Percentiles rank a stretch among this genome's conserved stretches.
These are phyloP conservation scores for Platycnemis pennipes DNA, from an alignment of 2,888 invertebrate genomes.

Conservation along the genomic window DNA sequence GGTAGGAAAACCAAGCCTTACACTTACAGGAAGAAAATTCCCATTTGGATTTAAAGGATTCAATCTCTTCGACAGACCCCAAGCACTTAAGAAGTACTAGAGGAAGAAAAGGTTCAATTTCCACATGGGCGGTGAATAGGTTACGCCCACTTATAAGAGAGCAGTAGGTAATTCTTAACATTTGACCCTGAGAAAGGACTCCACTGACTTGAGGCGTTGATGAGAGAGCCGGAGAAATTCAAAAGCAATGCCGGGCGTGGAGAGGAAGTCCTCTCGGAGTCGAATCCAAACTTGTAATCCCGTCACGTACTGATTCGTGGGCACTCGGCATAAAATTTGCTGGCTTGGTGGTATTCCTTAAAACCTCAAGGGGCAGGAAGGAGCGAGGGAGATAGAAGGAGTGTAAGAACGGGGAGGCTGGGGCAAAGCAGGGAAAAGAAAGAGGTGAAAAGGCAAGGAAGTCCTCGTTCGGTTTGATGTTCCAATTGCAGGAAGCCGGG, in stretches of 20 bases:
- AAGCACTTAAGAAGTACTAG: background rate
- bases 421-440: background rate
- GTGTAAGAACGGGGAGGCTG: background rate
- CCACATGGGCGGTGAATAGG: background rate
- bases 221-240: background rate
- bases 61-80: slow-evolving; percentile 13
- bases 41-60: background rate
- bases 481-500: background rate
- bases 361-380: background rate
- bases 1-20: too few relatives aligned
- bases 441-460: background rate
- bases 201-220: background rate
- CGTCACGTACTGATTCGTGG: slow-evolving; percentile 23
- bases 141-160: slow-evolving; percentile 30
- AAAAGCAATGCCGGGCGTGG: background rate
- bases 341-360: slow-evolving; percentile 22
- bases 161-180: background rate
- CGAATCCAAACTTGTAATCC: background rate
- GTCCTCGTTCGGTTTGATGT: background rate
- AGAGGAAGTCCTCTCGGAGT: background rate
- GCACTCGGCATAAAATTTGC: slow-evolving; percentile 34
- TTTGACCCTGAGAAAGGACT: background rate
- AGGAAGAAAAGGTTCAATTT: background rate
- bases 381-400: background rate
- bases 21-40: too few relatives aligned